Conservation (phyloP, 2,113 vertebrate species). For the Anolis sagrei region DNA sequence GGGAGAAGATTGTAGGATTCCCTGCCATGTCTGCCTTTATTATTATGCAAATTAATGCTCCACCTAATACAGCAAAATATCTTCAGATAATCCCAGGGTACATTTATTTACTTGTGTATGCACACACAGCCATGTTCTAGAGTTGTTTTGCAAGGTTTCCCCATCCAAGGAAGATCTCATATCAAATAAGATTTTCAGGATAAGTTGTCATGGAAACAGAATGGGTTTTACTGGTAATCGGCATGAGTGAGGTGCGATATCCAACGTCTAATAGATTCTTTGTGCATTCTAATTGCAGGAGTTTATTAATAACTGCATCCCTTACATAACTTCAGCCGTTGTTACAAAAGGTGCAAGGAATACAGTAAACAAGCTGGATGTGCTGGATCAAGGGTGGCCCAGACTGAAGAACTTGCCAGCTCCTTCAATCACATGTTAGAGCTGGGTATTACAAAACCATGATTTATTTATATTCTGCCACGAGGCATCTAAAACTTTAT, state of each 20-base stretch:
- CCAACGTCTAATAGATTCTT: constrained; percentile 75
- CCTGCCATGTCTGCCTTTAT: not conserved
- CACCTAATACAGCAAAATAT: not conserved
- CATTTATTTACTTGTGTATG: not conserved
- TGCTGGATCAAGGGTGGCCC: not conserved
- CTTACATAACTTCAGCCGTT: constrained; percentile 73
- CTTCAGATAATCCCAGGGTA: not conserved
- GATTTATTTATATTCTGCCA: not conserved
- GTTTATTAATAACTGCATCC: constrained; percentile 70
- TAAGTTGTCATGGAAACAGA: constrained; percentile 81
- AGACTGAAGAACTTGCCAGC: not conserved
- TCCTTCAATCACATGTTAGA: not conserved
- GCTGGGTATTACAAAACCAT: not conserved
- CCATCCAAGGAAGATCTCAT: constrained; percentile 75
- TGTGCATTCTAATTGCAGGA: constrained; percentile 68
- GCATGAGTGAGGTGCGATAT: constrained; percentile 64
- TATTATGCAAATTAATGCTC: not conserved
- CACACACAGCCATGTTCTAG: not conserved
- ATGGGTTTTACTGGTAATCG: constrained; percentile 70
- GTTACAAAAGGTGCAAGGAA: constrained; percentile 25
- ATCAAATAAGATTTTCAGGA: constrained; percentile 75
- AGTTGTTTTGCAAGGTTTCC: constrained; percentile 68
- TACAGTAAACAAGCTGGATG: constrained; percentile 10
- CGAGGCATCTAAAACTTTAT: not conserved
- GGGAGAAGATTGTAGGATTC: not conserved